Evolutionary conservation across 2,888 invertebrate genomes (phyloP).

Genomic region (Philonicus albiceps): DNA sequence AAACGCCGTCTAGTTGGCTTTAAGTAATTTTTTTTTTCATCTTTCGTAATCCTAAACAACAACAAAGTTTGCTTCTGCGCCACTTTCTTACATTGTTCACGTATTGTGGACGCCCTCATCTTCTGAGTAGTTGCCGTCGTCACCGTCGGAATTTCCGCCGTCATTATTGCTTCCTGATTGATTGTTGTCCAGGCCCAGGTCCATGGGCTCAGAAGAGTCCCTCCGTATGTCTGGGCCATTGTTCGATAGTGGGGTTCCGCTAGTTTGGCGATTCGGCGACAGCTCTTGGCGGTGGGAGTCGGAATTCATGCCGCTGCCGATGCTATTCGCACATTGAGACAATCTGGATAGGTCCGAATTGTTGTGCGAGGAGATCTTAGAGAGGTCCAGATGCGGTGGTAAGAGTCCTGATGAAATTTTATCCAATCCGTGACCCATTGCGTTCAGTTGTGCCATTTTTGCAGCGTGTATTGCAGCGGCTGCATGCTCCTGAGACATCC

Average conservation of each 20-base stretch:
- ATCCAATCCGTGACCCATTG: conserved; percentile 68
- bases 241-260: conserved; percentile 45
- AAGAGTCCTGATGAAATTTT: conserved; percentile 66
- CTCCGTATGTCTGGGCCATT: conserved; percentile 56
- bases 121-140: conserved; percentile 61
- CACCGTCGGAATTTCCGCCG: conserved; percentile 58
- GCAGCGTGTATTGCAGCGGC: conserved; percentile 81
- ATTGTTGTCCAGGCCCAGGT: conserved; percentile 59
- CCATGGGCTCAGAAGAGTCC: conserved; percentile 62
- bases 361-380: conserved; percentile 56
- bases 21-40: conserved; percentile 17
- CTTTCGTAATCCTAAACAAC: conserved; percentile 20
- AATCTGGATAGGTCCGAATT: conserved; percentile 46
- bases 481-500: conserved; percentile 72
- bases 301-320: conserved; percentile 56
- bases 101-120: conserved; percentile 62
- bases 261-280: conserved; percentile 46
- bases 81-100: conserved; percentile 50
- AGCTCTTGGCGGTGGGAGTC: conserved; percentile 54
- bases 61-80: neutral
- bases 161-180: conserved; percentile 61
- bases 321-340: conserved; percentile 46
- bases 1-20: neutral
- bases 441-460: conserved; percentile 80
- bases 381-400: conserved; percentile 61